phyloP scores from a whole-genome alignment of 2,888 invertebrate species.

The Drosophila koepferae region DNA sequence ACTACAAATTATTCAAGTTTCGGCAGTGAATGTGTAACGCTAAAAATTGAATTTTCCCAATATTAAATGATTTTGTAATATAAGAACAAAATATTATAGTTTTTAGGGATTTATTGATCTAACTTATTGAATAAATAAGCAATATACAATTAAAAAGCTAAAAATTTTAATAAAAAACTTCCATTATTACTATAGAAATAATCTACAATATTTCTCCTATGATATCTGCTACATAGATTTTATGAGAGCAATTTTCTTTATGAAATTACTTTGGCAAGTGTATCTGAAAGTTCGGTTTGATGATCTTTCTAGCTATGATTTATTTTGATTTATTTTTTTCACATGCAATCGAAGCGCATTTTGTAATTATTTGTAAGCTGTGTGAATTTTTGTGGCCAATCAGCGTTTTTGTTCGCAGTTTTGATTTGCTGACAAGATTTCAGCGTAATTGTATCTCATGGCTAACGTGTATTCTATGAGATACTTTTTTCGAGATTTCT shows the following conservation, averaged over 20 bases:
- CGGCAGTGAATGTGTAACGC: neutral
- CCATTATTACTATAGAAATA: too few relatives aligned
- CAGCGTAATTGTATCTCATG: conserved; percentile 77
- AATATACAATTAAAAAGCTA: too few relatives aligned
- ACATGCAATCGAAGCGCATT: conserved; percentile 48
- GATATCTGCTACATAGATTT: too few relatives aligned
- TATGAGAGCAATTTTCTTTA: too few relatives aligned
- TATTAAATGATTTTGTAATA: neutral
- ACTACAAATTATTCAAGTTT: neutral
- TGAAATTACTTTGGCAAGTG: neutral
- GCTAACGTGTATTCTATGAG: conserved; percentile 80
- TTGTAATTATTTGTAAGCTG: conserved; percentile 77
- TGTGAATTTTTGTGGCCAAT: conserved; percentile 81
- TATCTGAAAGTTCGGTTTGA: neutral
- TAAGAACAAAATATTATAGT: neutral
- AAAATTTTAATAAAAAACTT: too few relatives aligned
- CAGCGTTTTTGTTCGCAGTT: conserved; percentile 80
- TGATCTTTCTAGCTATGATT: conserved; percentile 1
- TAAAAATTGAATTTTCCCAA: too few relatives aligned
- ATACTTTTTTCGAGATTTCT: conserved; percentile 49
- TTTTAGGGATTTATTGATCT: too few relatives aligned
- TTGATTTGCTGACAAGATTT: conserved; percentile 77
- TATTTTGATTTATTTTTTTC: conserved; percentile 42
- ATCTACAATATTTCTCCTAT: too few relatives aligned
- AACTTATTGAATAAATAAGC: too few relatives aligned